Evolutionary conservation across 2,113 vertebrate genomes (phyloP).

Genomic region (Eolophus roseicapilla): DNA sequence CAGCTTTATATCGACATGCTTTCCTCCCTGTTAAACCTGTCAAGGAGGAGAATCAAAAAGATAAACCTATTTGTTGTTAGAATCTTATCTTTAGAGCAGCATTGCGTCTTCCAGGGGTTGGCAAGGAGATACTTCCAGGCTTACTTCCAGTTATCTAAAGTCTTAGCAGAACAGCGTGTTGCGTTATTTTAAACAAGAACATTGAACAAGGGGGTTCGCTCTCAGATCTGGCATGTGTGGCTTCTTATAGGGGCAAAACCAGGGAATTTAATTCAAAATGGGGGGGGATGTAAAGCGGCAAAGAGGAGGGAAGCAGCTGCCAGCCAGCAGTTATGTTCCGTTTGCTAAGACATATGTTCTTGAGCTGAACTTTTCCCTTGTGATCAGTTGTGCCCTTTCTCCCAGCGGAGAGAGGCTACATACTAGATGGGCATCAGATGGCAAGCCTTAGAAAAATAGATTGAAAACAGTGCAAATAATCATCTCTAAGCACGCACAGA

Average conservation of each 20-base stretch:
- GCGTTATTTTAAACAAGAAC: not conserved
- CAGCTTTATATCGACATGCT: not conserved
- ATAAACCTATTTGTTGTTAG: not conserved
- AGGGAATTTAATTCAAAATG: not conserved
- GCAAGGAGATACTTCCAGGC: not conserved
- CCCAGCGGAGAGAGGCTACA: not conserved
- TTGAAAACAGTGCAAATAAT: constrained; percentile 16
- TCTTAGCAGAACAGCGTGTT: not conserved
- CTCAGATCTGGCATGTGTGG: not conserved
- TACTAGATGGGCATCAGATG: constrained; percentile 47
- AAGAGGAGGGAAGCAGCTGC: constrained; percentile 25
- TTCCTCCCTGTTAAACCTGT: not conserved
- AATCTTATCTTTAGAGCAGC: not conserved
- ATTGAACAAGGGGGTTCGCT: not conserved
- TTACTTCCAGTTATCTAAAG: not conserved
- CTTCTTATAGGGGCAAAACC: not conserved
- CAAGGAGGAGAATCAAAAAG: not conserved
- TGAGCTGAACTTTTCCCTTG: constrained; percentile 20
- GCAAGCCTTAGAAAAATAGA: constrained; percentile 3
- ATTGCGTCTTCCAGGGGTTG: not conserved
- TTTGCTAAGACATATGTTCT: constrained; percentile 39
- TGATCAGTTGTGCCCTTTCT: not conserved
- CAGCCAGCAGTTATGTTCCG: not conserved
- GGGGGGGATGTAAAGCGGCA: not conserved
- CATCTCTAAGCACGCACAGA: not conserved